Evolutionary conservation across 2,888 invertebrate genomes (phyloP).

Genomic region (Himalopsyche tibetana): DNA sequence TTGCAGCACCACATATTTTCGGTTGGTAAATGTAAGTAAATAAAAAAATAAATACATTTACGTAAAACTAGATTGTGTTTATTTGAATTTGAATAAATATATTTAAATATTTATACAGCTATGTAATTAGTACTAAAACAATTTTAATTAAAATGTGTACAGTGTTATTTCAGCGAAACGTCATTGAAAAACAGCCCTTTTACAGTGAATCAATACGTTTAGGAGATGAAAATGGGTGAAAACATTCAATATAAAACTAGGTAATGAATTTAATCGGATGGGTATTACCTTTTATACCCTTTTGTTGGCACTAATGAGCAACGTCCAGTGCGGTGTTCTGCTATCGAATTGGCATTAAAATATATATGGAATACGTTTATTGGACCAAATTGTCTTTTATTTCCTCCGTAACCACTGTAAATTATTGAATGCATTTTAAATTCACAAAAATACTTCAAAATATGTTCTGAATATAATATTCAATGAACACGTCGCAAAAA

Average conservation of each 20-base stretch:
- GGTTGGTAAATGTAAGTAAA: no score
- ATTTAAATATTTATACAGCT: neutral
- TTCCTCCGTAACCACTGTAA: neutral
- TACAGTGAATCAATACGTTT: slow-evolving; percentile 5
- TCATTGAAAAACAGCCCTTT: neutral
- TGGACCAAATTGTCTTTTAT: neutral
- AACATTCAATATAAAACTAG: slow-evolving; percentile 29
- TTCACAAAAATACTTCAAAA: no score
- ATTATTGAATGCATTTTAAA: no score
- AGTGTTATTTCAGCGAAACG: neutral
- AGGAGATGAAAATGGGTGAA: neutral
- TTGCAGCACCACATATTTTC: no score
- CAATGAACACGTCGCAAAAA: no score
- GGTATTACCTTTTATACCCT: slow-evolving; percentile 9
- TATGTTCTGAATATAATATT: no score
- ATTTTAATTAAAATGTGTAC: neutral
- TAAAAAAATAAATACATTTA: no score
- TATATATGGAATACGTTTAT: neutral
- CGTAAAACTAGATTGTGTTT: no score
- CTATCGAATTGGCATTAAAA: neutral
- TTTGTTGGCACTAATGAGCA: slow-evolving; percentile 10
- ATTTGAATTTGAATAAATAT: no score
- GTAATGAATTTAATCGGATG: slow-evolving; percentile 18
- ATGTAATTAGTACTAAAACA: neutral
- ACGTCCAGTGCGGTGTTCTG: neutral